These are phyloP conservation scores for Eciton burchellii DNA, from an alignment of 1,140 invertebrate genomes.

Conservation along the genomic window DNA sequence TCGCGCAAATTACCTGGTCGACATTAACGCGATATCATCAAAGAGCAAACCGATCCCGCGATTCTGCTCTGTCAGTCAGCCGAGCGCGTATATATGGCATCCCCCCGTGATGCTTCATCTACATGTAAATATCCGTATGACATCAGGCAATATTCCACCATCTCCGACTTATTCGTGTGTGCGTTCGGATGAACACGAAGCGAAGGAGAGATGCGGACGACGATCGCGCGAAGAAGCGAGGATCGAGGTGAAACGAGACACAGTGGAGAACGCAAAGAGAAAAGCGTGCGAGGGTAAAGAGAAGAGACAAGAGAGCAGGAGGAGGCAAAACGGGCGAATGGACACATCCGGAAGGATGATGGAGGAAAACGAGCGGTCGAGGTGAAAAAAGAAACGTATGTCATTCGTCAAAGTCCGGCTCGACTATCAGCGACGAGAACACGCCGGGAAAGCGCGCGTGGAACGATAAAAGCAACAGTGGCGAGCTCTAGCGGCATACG, in stretches of 20 bases:
- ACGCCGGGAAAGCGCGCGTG: constrained; percentile 30
- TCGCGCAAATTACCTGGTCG: constrained; percentile 27
- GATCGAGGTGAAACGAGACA: background rate
- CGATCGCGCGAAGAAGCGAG: background rate
- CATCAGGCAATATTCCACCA: constrained; percentile 63
- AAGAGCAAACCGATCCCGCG: constrained; percentile 17
- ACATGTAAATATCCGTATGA: constrained; percentile 38
- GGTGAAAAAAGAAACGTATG: constrained; percentile 50
- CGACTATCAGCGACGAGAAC: constrained; percentile 47
- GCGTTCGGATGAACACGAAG: constrained; percentile 11
- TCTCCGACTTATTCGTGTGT: constrained; percentile 24
- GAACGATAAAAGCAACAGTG: constrained; percentile 1
- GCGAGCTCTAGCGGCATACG: background rate
- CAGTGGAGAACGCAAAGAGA: background rate
- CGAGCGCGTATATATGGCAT: constrained; percentile 11
- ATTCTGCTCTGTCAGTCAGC: constrained; percentile 13
- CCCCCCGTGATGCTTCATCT: constrained; percentile 54
- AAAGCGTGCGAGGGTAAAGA: background rate
- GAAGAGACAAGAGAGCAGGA: background rate
- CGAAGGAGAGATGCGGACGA: constrained; percentile 46
- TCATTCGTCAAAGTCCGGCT: constrained; percentile 62
- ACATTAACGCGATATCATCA: background rate
- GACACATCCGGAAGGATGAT: background rate
- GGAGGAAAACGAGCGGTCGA: background rate
- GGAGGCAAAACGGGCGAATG: constrained; percentile 6